Conservation (phyloP, 2,113 vertebrate species). For the Columba janthina region DNA sequence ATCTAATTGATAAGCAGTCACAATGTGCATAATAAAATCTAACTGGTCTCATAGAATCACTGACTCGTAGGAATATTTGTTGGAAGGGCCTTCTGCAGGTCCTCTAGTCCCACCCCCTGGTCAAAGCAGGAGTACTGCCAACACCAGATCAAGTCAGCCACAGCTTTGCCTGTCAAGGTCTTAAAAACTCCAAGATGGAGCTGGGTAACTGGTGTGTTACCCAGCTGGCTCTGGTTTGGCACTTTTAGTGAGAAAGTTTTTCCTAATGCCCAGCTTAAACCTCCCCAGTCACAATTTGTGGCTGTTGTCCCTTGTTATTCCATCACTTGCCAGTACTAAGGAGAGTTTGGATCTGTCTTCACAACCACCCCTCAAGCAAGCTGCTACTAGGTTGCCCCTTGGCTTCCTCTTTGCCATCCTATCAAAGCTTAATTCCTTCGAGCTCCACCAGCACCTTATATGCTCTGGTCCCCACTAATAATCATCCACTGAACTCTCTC, state of each 20-base stretch:
- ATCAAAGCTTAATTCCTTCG: not conserved
- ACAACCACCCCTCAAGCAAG: not conserved
- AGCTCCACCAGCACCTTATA: not conserved
- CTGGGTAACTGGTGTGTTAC: not conserved
- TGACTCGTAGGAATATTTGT: not conserved
- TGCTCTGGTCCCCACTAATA: not conserved
- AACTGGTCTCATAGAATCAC: not conserved
- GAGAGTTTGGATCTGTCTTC: not conserved
- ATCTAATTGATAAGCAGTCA: not conserved
- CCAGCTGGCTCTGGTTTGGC: not conserved
- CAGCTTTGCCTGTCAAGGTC: not conserved
- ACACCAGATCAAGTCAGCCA: not conserved
- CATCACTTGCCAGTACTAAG: not conserved
- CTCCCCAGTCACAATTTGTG: not conserved
- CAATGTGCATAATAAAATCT: not conserved
- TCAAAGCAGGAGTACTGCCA: not conserved
- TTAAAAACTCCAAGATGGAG: not conserved
- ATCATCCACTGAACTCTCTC: not conserved
- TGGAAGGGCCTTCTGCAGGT: not conserved
- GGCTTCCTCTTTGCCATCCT: not conserved
- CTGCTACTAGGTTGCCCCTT: not conserved
- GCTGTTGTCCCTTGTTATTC: not conserved
- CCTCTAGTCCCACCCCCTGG: not conserved
- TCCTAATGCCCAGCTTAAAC: not conserved
- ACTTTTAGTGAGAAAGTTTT: too few relatives aligned